phyloP scores from a whole-genome alignment of 1,140 invertebrate species.

The roundworm (Caenorhabditis elegans) region WBcel235 BX284602.5:8121001-8121500 shows the following conservation, averaged over 20 bases:
- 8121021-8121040: conserved; percentile 61
- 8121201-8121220: conserved; percentile 60
- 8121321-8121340: conserved; percentile 59
- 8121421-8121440: conserved; percentile 56
- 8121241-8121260: conserved; percentile 57
- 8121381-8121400: conserved; percentile 66
- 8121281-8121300: conserved; percentile 64
- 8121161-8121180: conserved; percentile 48
- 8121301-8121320: conserved; percentile 64
- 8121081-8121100: conserved; percentile 15
- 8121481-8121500: conserved; percentile 63
- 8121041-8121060: conserved; percentile 56
- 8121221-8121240: neutral
- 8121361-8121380: conserved; percentile 66
- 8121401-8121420: conserved; percentile 64
- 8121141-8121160: conserved; percentile 56
- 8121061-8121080: neutral
- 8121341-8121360: conserved; percentile 65
- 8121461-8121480: conserved; percentile 65
- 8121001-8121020: conserved; percentile 63
- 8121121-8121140: conserved; percentile 61
- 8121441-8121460: conserved; percentile 63
- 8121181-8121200: conserved; percentile 60
- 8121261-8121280: conserved; percentile 66
- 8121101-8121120: conserved; percentile 53